Base-by-base conservation (phyloP, 2,113 vertebrate species). In the Tragelaphus strepsiceros region DNA sequence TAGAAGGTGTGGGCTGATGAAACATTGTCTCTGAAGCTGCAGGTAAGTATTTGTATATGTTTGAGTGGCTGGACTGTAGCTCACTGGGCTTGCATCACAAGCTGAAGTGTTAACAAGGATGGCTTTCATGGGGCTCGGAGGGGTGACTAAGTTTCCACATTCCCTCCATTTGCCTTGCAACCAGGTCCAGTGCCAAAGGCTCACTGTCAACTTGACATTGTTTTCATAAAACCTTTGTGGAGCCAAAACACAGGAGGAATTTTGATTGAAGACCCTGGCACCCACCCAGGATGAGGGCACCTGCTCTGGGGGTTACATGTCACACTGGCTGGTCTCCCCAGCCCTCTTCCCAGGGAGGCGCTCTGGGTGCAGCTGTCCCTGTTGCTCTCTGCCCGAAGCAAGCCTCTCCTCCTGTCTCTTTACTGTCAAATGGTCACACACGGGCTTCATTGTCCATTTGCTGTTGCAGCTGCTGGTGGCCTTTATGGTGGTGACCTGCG, bases 311-410 rank as follows among this genome's bases (percentile, higher is more conserved):
- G 46, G 53, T 88, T 8, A 1, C 9, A 0, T 4, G 6, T 3
- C 0, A 0, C 14, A 1, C 14, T 5, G 39, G 53, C 54, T 17
- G 28, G n/a, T 1, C 13, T 24, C 3, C 54, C 28, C 88, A 0
- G 1, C 17, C n/a, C 15, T 30, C 19, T 0, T 15, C 53, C 64
- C 35, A 0, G 13, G 0, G 54, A 88, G 82, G 30, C 6, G 0
- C 3, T 39, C 84, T 46, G 43, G 35, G 1, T 0, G 39, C 91
- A 59, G 85, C 88, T 78, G 84, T 71, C 61, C 32, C 53, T 39
- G 71, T 14, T 54, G 19, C 71, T 96, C 82, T 64, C n/a, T 7
- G 74, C 46, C 71, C 1, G 0, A 32, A 74, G 74, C 82, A 4
- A 28, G 26, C 43, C 90, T 88, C n/a, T 30, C 51, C 24, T 15